Evolutionary conservation across 2,113 vertebrate species (phyloP), one percentile per base, ranked within the genome.

Genomic region (Trematocara stigmaticum): DNA sequence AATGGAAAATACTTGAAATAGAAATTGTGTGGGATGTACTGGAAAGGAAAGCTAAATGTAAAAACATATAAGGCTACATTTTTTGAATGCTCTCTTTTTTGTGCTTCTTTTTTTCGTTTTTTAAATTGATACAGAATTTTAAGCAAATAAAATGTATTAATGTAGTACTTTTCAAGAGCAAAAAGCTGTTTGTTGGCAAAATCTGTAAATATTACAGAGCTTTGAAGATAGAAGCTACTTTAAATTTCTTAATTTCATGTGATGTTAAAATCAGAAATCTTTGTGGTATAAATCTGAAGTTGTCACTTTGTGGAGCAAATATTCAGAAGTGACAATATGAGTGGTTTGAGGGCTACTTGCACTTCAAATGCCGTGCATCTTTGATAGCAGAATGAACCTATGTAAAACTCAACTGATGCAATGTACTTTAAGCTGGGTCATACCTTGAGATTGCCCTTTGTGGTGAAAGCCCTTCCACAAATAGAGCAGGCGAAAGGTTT

Each of bases 381-480:
- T 7, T 56, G 2, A 13, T 51, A 56, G 6, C 11, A 66, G 18
- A 56, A 56, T 66, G 23, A 71, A 53, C 42, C 20, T 57, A 34
- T 10, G 26, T 76, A 61, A 34, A 78, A 29, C 51, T 59, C 3
- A 40, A 40, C 7, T 74, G 42, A 51, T 83, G 18, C 31, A 18
- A 34, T 52, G 49, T 52, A 20, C 45, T 35, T 53, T 81, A 49
- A 49, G 47, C 74, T 64, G 26, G 6, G 10, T 74, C 80, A 5
- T 97, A 99, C 99, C 98, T 99, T 99, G 84, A 99, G 97, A 95
- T 99, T 99, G 95, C 99, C 99, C 96, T 99, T 99, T 91, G 99
- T 99, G 96, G 99, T 99, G 95, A 99, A 99, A 88, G 99, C 99
- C 95, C 99, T 97, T 94, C 99, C 99, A 92, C 99, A 99, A 96